A percentile compares a stretch with the other conserved stretches of the same genome.
phyloP scores from a whole-genome alignment of 2,888 invertebrate genomes.

The Cynaeus angustus region DNA sequence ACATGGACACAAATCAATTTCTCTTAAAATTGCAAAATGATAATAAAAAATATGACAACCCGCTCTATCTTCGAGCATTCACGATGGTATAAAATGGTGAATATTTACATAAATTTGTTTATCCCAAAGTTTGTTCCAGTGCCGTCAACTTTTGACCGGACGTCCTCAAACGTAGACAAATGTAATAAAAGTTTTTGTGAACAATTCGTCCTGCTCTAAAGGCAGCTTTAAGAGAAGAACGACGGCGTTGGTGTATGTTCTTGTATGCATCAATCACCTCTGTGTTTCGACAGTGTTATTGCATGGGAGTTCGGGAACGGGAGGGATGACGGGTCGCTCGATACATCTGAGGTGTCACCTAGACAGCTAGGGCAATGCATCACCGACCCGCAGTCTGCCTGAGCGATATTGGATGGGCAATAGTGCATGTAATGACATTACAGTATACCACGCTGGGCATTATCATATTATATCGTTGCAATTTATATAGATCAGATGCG shows the following conservation, averaged over 20 bases:
- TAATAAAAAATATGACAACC: too few relatives aligned
- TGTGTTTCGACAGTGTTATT: conserved; percentile 56
- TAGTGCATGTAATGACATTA: conserved; percentile 60
- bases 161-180: too few relatives aligned
- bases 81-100: too few relatives aligned
- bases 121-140: too few relatives aligned
- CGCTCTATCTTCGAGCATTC: too few relatives aligned
- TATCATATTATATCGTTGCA: conserved; percentile 43
- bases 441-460: conserved; percentile 44
- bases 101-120: too few relatives aligned
- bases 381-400: conserved; percentile 56
- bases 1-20: too few relatives aligned
- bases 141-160: too few relatives aligned
- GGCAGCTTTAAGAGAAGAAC: too few relatives aligned
- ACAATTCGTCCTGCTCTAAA: too few relatives aligned
- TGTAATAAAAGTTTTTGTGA: too few relatives aligned
- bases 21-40: too few relatives aligned
- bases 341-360: conserved; percentile 66
- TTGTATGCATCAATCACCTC: conserved; percentile 62
- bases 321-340: conserved; percentile 54
- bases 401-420: conserved; percentile 60
- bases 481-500: conserved; percentile 35
- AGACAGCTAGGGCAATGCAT: conserved; percentile 66
- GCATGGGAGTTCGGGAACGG: conserved; percentile 46
- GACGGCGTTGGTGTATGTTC: conserved; percentile 53